A percentile compares a stretch with the other conserved stretches of the same genome.
These are phyloP conservation scores for Pardalotus punctatus DNA, from an alignment of 2,113 vertebrate genomes.

Conservation along the genomic window DNA sequence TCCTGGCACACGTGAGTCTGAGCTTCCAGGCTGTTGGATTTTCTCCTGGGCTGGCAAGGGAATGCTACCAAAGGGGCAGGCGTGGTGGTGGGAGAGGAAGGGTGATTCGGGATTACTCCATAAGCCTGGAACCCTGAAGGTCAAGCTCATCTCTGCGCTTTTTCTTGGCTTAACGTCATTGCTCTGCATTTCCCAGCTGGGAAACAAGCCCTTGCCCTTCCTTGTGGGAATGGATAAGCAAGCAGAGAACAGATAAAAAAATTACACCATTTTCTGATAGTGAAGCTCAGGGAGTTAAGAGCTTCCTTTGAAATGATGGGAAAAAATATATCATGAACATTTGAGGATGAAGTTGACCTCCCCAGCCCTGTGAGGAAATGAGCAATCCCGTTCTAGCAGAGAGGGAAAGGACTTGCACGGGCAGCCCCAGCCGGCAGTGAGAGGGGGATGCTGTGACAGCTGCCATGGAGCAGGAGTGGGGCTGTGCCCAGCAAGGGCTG, in stretches of 20 bases:
- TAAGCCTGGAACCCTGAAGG: not conserved
- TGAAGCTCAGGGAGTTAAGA: not conserved
- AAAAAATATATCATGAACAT: not conserved
- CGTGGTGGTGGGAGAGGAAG: not conserved
- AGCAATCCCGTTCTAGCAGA: not conserved
- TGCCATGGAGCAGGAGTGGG: rapidly evolving
- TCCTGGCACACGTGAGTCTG: not conserved
- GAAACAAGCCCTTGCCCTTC: not conserved
- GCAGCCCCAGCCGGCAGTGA: rapidly evolving
- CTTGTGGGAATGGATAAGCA: not conserved
- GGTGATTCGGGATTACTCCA: not conserved
- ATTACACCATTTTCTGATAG: not conserved
- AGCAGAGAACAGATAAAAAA: not conserved
- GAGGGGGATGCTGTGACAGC: rapidly evolving
- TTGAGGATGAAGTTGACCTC: not conserved
- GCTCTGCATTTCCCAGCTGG: not conserved
- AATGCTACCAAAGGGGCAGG: not conserved
- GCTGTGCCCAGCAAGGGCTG: not conserved
- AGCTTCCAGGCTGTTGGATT: not conserved
- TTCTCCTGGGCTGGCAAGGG: not conserved
- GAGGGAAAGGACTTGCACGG: not conserved
- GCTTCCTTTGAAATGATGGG: not conserved
- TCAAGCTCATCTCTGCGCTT: not conserved
- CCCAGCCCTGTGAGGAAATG: not conserved
- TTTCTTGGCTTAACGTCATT: not conserved